phyloP scores from a whole-genome alignment of 2,113 vertebrate genomes.

The Geococcyx californianus region DNA sequence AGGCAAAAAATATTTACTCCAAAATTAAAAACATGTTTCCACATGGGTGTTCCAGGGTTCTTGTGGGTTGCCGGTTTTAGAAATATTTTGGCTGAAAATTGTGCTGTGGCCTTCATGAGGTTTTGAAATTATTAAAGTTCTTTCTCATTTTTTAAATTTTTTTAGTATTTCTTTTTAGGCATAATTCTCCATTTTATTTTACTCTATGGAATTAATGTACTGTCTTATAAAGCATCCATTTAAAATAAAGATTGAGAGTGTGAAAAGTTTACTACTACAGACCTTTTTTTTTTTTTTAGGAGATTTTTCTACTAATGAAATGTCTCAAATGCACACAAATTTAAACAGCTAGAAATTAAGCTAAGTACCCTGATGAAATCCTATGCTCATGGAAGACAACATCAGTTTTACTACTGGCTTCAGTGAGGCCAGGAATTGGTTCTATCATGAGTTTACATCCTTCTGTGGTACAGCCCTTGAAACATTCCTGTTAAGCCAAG shows the following conservation, averaged over 20 bases:
- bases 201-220: not conserved
- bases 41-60: slow-evolving; percentile 68
- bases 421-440: not conserved
- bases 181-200: not conserved
- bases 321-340: not conserved
- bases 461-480: not conserved
- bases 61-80: slow-evolving; percentile 52
- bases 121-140: slow-evolving; percentile 57
- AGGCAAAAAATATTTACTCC: slow-evolving; percentile 69
- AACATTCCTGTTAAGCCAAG: not conserved
- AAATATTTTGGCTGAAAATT: slow-evolving; percentile 62
- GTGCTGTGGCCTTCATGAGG: slow-evolving; percentile 17
- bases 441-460: not conserved
- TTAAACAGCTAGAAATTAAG: not conserved
- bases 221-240: not conserved
- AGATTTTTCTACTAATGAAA: not conserved
- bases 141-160: slow-evolving; percentile 33
- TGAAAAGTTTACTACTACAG: not conserved
- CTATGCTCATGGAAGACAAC: not conserved
- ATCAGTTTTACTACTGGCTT: not conserved
- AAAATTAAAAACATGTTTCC: slow-evolving; percentile 74
- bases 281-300: not conserved
- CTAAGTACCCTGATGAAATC: not conserved
- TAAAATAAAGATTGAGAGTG: not conserved
- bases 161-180: not conserved